These are phyloP conservation scores for Carcharodon carcharias DNA, from an alignment of 2,797 vertebrate species.

Conservation along the genomic window DNA sequence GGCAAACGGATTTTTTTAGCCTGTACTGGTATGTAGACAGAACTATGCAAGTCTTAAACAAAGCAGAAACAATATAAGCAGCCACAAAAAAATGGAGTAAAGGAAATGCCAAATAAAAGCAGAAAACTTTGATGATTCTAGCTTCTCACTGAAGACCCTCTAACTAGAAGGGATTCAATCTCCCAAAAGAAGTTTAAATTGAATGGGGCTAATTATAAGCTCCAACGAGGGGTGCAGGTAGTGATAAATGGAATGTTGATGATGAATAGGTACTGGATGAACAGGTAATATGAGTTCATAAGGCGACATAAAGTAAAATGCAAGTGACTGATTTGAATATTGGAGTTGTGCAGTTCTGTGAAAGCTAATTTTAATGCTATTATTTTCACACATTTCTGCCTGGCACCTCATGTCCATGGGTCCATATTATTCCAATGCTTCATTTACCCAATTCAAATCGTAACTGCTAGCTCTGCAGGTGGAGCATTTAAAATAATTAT, in stretches of 20 bases:
- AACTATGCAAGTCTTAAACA: background rate
- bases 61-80: background rate
- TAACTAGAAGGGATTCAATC: background rate
- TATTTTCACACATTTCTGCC: slow-evolving; percentile 33
- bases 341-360: slow-evolving; percentile 19
- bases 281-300: slow-evolving; percentile 5
- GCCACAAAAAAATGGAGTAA: background rate
- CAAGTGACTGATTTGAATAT: slow-evolving; percentile 42
- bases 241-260: background rate
- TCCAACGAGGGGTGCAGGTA: background rate
- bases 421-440: slow-evolving; percentile 39
- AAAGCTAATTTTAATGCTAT: slow-evolving; percentile 36
- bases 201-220: background rate
- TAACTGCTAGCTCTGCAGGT: slow-evolving; percentile 39
- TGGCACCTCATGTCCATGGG: slow-evolving; percentile 37
- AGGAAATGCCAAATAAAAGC: background rate
- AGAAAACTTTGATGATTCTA: background rate
- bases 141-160: background rate
- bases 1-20: too few relatives aligned
- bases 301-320: slow-evolving; percentile 2
- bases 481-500: slow-evolving; percentile 42
- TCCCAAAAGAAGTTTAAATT: background rate
- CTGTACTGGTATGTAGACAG: too few relatives aligned
- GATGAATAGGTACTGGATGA: slow-evolving; percentile 23
- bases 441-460: slow-evolving; percentile 38